phyloP scores from a whole-genome alignment of 2,888 invertebrate species.

The Seladonia tumulorum region DNA sequence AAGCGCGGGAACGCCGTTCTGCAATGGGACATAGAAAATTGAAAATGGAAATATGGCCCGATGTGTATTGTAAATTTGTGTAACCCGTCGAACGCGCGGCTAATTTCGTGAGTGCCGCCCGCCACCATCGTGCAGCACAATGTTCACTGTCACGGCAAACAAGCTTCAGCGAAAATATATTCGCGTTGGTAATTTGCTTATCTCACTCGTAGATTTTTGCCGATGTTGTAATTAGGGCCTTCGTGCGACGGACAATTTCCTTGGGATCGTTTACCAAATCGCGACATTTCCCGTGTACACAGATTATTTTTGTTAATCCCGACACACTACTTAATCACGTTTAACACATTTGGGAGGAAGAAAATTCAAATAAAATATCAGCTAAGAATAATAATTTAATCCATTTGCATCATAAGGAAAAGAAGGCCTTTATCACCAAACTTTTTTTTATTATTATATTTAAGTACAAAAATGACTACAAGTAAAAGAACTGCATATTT shows the following conservation, averaged over 20 bases:
- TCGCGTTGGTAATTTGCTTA: slow-evolving; percentile 1
- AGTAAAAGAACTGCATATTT: too few species aligned
- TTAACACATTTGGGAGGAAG: too few species aligned
- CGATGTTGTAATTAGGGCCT: neutral
- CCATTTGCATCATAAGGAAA: too few species aligned
- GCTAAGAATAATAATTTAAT: too few species aligned
- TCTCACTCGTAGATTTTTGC: neutral
- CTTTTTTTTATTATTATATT: too few species aligned
- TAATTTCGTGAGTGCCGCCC: neutral
- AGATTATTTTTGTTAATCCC: too few species aligned
- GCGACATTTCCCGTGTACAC: neutral
- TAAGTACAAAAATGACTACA: too few species aligned
- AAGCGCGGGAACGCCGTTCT: neutral
- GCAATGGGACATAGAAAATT: slow-evolving; percentile 23
- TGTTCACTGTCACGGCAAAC: neutral
- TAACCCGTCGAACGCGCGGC: neutral
- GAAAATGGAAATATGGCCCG: slow-evolving; percentile 2
- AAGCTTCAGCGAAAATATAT: neutral
- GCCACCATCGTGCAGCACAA: neutral
- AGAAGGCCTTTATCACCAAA: too few species aligned
- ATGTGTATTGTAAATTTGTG: neutral
- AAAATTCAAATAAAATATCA: too few species aligned
- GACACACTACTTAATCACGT: too few species aligned
- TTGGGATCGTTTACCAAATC: neutral
- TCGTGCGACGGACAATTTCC: neutral